Conservation (phyloP, 2,888 invertebrate species). For the Pinctada fucata region DNA sequence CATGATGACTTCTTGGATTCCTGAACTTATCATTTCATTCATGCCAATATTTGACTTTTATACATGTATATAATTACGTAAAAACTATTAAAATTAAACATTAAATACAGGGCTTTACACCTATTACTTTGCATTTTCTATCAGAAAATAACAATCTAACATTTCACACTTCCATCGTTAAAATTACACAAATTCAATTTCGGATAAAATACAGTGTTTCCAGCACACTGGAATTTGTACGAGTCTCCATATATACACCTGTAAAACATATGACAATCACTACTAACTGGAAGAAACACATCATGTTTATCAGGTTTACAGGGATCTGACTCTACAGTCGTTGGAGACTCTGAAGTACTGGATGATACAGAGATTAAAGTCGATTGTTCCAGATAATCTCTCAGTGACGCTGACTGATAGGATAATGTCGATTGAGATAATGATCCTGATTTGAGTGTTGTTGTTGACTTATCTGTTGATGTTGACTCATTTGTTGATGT, state of each 20-base stretch:
- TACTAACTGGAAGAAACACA: constrained; percentile 43
- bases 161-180: constrained; percentile 43
- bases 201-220: constrained; percentile 43
- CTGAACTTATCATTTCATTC: no score
- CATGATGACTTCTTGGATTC: no score
- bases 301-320: constrained; percentile 50
- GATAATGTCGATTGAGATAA: no score
- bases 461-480: no score
- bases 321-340: constrained; percentile 41
- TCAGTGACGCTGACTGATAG: no score
- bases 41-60: no score
- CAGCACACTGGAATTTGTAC: constrained; percentile 48
- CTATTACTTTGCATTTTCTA: no score
- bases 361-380: not conserved
- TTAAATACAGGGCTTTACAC: no score
- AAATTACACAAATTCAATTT: constrained; percentile 45
- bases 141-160: constrained; percentile 14
- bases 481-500: no score
- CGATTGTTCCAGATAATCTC: not conserved
- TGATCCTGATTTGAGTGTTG: no score
- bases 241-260: constrained; percentile 46
- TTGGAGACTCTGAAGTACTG: constrained; percentile 17
- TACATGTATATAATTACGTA: no score
- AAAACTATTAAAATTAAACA: no score
- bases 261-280: constrained; percentile 46